Percentiles rank a stretch among this genome's conserved stretches.
phyloP scores from a whole-genome alignment of 1,140 invertebrate species.

The Conopomorpha cramerella region DNA sequence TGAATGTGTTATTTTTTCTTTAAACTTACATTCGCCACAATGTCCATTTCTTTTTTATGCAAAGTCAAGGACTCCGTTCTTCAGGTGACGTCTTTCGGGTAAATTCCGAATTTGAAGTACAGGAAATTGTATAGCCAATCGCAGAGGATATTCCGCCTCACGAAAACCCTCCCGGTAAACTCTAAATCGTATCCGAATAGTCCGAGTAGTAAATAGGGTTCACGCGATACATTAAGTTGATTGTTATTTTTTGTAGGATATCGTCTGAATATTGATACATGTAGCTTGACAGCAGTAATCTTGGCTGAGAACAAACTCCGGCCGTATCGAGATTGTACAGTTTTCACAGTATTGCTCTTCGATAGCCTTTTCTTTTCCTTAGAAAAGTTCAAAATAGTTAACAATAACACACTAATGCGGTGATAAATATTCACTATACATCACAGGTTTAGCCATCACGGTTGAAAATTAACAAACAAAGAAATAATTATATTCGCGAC shows the following conservation, averaged over 20 bases:
- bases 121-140: conserved; percentile 52
- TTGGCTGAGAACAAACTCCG: conserved; percentile 10
- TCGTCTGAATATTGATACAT: conserved; percentile 40
- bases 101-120: conserved; percentile 50
- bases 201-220: conserved; percentile 69
- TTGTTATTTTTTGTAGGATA: conserved; percentile 58
- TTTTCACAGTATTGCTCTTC: not conserved
- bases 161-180: conserved; percentile 22
- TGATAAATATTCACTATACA: conserved; percentile 43
- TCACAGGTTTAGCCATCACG: conserved; percentile 48
- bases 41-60: conserved; percentile 48
- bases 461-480: conserved; percentile 12
- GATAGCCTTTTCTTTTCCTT: conserved; percentile 5
- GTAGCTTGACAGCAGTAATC: conserved; percentile 40
- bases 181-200: conserved; percentile 64
- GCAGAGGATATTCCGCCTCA: conserved; percentile 22
- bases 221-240: conserved; percentile 59
- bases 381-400: conserved; percentile 15
- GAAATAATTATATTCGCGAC: conserved; percentile 1
- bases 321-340: not conserved
- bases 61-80: conserved; percentile 3
- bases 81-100: conserved; percentile 50
- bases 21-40: conserved; percentile 61
- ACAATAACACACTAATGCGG: conserved; percentile 23
- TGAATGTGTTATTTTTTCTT: too few relatives aligned